Base-by-base conservation (phyloP, 2,797 vertebrate species). In the Brotogeris chrysoptera region DNA sequence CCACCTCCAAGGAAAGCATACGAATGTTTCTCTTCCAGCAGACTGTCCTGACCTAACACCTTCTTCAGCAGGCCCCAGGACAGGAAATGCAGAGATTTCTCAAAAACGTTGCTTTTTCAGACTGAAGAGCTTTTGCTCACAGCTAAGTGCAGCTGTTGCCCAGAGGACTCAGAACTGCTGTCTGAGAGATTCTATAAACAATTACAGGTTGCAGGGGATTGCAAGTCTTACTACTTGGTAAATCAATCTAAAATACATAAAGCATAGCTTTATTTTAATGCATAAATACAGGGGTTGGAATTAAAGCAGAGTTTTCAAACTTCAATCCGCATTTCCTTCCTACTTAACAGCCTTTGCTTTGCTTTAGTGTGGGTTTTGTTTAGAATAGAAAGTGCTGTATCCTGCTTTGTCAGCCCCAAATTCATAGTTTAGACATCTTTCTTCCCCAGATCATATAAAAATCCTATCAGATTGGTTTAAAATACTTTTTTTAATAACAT, bases 11-110 rank as follows among this genome's bases (percentile, higher is more conserved):
- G 39, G 43, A 84, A 76, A 83, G 24, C 38, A 41, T 44, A 80
- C 71, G 70, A 77, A 86, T 65, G 8, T 57, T 88, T 83, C 28
- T 94, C 36, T 92, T 90, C 47, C 82, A 90, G 65, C 57, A 94
- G 60, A 53, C 65, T 91, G 69, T 86, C 72, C 52, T 94, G 73
- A 94, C 66, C 88, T 90, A 95, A 90, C 85, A 94, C 90, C 72
- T 94, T 91, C n/a, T 80, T 91, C 81, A 78, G 34, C 49, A 78
- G 46, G 18, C 4, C 19, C 39, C 70, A 24, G 50, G 28, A 85
- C 86, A 28, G 60, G 64, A 95, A 95, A 91, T 21, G 43, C 46
- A 95, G 57, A 83, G 32, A 61, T 74, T 91, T 88, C 79, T 88
- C 61, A 78, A 78, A 90, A 90, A 86, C 74, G 77, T 78, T 69